Conservation (phyloP, 2,797 vertebrate species). For the Falco peregrinus region DNA sequence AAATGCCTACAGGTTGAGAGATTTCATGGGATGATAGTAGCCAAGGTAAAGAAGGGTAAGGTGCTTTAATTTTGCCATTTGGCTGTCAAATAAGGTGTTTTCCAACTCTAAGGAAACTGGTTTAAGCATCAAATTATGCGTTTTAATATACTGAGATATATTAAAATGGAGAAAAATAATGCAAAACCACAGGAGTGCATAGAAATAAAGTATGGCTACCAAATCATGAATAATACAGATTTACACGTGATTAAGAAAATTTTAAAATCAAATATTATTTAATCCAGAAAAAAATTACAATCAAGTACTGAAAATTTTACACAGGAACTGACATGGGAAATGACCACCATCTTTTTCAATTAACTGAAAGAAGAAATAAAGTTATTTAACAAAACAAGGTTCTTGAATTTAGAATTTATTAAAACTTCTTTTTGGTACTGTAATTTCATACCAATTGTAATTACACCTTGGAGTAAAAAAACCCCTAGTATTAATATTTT, state of each 20-base stretch:
- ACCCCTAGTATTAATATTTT: not conserved
- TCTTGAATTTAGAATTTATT: not conserved
- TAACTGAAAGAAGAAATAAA: not conserved
- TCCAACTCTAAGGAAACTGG: not conserved
- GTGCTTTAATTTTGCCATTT: slow-evolving; percentile 36
- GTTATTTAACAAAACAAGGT: not conserved
- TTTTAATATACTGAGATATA: not conserved
- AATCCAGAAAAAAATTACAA: not conserved
- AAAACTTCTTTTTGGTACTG: not conserved
- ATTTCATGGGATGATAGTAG: not conserved
- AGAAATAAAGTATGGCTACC: not conserved
- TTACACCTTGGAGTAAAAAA: fast-evolving
- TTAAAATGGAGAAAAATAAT: not conserved
- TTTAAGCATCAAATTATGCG: slow-evolving; percentile 10
- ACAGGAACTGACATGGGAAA: not conserved
- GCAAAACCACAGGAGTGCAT: not conserved
- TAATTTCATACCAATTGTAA: not conserved
- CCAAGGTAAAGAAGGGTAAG: not conserved
- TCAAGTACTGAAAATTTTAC: not conserved
- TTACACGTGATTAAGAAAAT: not conserved
- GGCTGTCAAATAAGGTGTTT: slow-evolving; percentile 60
- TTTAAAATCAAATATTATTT: not conserved
- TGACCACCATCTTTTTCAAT: not conserved
- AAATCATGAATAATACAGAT: not conserved
- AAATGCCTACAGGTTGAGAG: not conserved